A percentile compares a stretch with the other conserved stretches of the same genome.
Evolutionary conservation across 2,797 vertebrate species (phyloP).

Genomic region (Typhlichthys subterraneus): DNA sequence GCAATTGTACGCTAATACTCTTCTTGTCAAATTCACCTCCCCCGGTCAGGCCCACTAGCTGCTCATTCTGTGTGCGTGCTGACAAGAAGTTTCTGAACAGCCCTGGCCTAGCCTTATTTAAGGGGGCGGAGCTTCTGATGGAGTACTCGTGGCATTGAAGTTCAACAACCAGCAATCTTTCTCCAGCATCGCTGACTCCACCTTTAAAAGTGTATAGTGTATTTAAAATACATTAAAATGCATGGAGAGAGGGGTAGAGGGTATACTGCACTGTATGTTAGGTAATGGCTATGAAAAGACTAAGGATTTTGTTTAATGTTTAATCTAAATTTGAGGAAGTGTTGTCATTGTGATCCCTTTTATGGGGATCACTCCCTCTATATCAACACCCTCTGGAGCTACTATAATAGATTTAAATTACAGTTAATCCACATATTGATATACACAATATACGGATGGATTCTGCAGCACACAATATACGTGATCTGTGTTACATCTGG

Average conservation of each 20-base stretch:
- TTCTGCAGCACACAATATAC: neutral
- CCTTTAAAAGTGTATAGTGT: neutral
- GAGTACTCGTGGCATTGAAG: too few species aligned
- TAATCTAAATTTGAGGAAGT: neutral
- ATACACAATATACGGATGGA: neutral
- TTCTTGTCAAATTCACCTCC: too few species aligned
- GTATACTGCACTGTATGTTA: too few species aligned
- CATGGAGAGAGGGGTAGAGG: neutral
- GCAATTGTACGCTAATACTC: too few species aligned
- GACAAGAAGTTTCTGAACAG: too few species aligned
- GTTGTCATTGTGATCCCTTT: neutral
- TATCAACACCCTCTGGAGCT: neutral
- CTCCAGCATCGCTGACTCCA: conserved; percentile 6
- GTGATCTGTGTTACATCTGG: conserved; percentile 9
- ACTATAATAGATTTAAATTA: conserved; percentile 2
- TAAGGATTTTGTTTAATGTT: conserved; percentile 9
- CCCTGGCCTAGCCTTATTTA: too few species aligned
- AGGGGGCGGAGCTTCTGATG: too few species aligned
- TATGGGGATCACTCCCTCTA: neutral
- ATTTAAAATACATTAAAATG: neutral
- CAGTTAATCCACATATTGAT: conserved; percentile 1
- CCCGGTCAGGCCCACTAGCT: too few species aligned
- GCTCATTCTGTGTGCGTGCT: too few species aligned
- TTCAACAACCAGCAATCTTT: too few species aligned
- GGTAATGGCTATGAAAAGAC: neutral